Percentiles rank a stretch among this genome's conserved stretches.
Conservation (phyloP, 2,797 vertebrate species). For the Zenarchopterus dispar region DNA sequence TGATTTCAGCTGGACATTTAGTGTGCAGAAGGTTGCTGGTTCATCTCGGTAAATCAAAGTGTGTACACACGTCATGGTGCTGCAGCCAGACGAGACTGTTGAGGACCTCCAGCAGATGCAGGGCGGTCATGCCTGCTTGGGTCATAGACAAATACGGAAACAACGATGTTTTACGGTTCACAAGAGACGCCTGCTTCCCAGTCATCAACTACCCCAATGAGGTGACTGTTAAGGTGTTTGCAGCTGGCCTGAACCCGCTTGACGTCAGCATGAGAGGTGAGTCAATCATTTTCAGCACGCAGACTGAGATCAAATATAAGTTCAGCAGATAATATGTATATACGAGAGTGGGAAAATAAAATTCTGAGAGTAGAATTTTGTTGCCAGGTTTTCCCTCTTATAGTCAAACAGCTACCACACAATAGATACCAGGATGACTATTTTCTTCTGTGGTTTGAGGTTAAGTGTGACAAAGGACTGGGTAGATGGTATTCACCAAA, state of each 20-base stretch:
- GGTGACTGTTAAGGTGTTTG: slow-evolving; percentile 91
- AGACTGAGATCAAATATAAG: background rate
- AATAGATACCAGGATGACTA: too few species aligned
- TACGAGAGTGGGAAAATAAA: too few species aligned
- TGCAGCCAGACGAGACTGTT: slow-evolving; percentile 57
- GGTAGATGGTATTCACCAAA: too few species aligned
- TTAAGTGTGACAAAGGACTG: too few species aligned
- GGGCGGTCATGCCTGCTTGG: slow-evolving; percentile 91
- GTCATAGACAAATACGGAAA: slow-evolving; percentile 92
- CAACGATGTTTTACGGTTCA: slow-evolving; percentile 90
- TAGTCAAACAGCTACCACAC: too few species aligned
- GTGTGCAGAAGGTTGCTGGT: slow-evolving; percentile 38
- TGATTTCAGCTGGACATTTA: slow-evolving; percentile 47
- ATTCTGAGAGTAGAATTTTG: too few species aligned
- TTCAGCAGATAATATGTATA: too few species aligned
- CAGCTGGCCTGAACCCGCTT: slow-evolving; percentile 91
- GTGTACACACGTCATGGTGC: background rate
- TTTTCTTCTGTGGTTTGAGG: too few species aligned
- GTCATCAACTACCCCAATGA: slow-evolving; percentile 91
- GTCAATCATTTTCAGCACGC: slow-evolving; percentile 45
- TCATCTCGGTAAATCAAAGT: background rate
- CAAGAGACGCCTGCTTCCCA: slow-evolving; percentile 86
- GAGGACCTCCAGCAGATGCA: slow-evolving; percentile 64
- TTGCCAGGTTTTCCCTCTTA: too few species aligned
- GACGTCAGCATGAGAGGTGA: slow-evolving; percentile 97